Evolutionary conservation across 2,113 vertebrate species (phyloP).

Genomic region (Phodopus roborovskii): DNA sequence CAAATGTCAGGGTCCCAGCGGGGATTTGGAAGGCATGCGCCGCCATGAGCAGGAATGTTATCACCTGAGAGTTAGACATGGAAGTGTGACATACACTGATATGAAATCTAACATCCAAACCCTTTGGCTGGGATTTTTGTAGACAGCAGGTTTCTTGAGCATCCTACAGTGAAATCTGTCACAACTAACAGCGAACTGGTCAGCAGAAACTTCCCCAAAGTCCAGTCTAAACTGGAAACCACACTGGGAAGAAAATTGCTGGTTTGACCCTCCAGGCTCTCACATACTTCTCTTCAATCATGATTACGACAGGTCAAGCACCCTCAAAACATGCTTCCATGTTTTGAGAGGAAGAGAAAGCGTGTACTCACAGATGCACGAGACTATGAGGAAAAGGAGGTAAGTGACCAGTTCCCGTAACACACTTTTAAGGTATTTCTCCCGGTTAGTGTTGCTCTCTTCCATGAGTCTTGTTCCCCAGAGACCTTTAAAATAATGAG

Average conservation of each 20-base stretch:
- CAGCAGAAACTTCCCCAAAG: background rate
- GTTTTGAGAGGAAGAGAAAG: background rate
- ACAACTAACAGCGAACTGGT: background rate
- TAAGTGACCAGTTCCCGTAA: constrained; percentile 95
- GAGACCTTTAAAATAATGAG: constrained; percentile 88
- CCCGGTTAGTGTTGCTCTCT: constrained; percentile 92
- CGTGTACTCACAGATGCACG: constrained; percentile 93
- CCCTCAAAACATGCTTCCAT: background rate
- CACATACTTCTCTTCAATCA: background rate
- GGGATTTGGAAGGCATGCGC: background rate
- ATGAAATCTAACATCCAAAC: background rate
- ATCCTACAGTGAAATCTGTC: background rate
- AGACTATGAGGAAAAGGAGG: constrained; percentile 91
- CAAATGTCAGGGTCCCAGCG: background rate
- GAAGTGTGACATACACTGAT: background rate
- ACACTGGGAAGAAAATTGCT: background rate
- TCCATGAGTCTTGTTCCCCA: constrained; percentile 98
- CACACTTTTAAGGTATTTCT: constrained; percentile 94
- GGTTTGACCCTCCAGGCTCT: background rate
- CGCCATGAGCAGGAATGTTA: background rate
- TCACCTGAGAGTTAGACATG: background rate
- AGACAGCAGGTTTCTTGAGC: background rate
- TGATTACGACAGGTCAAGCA: background rate
- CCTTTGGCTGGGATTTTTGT: background rate
- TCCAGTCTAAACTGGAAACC: background rate